A percentile compares a stretch with the other conserved stretches of the same genome.
Evolutionary conservation across 92 coral and sea anemone species (phyloP).

Genomic region (Virgularia gustaviana): DNA sequence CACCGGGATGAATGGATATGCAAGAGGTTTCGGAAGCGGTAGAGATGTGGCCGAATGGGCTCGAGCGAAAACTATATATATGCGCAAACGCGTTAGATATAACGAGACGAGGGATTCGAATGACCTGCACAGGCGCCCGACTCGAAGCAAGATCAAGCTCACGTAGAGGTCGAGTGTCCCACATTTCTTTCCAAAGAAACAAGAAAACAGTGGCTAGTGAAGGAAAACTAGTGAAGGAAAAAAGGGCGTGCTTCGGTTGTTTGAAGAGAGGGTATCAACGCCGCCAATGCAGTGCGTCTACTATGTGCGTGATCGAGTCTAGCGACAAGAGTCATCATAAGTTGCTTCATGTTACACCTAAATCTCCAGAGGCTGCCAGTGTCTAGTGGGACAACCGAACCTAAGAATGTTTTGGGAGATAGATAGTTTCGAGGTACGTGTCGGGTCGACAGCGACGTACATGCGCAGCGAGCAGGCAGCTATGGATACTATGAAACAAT

Average conservation of each 20-base stretch:
- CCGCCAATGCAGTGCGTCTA: constrained; percentile 32
- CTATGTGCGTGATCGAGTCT: constrained; percentile 34
- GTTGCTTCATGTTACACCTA: neutral
- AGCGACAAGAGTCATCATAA: constrained; percentile 38
- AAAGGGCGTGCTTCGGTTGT: constrained; percentile 31
- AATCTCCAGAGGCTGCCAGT: neutral
- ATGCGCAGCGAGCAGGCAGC: neutral
- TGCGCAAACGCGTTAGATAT: constrained; percentile 46
- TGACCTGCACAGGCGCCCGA: neutral
- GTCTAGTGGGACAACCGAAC: neutral
- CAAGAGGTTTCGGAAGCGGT: constrained; percentile 9
- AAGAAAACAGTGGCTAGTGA: constrained; percentile 35
- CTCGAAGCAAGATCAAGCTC: constrained; percentile 8
- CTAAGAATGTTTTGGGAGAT: constrained; percentile 21
- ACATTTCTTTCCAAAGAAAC: constrained; percentile 13
- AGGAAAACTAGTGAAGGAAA: constrained; percentile 15
- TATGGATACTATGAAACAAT: neutral
- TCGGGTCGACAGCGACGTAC: neutral
- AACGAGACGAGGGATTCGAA: constrained; percentile 18
- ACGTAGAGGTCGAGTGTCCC: constrained; percentile 32
- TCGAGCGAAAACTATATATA: constrained; percentile 23
- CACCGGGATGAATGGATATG: too few relatives aligned
- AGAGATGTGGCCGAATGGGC: constrained; percentile 45
- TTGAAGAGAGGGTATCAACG: constrained; percentile 27
- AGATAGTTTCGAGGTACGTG: neutral